Percentiles rank a stretch among this genome's conserved stretches.
Evolutionary conservation across 2,888 invertebrate species (phyloP).

Genomic region (Drosophila merina): DNA sequence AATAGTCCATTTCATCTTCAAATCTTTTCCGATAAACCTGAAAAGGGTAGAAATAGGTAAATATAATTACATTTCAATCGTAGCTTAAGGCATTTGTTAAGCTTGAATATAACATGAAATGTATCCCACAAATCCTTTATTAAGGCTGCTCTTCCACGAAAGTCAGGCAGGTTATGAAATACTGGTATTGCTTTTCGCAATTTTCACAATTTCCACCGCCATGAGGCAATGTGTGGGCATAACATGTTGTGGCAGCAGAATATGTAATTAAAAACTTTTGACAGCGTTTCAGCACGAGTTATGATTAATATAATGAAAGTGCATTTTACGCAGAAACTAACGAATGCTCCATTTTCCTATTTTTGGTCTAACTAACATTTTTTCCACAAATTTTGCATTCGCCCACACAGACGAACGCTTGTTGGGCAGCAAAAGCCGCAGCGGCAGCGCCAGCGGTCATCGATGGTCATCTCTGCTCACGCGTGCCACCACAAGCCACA

Average conservation of each 20-base stretch:
- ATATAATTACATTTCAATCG: too few relatives aligned
- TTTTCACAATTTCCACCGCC: neutral
- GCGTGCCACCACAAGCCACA: constrained; percentile 46
- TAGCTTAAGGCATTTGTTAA: too few relatives aligned
- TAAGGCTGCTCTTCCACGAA: neutral
- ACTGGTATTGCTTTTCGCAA: neutral
- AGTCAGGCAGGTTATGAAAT: constrained; percentile 1
- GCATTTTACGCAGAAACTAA: constrained; percentile 13
- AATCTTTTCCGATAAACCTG: neutral
- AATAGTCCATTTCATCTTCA: neutral
- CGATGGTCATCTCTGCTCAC: constrained; percentile 80
- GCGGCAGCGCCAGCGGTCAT: constrained; percentile 72
- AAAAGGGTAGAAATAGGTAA: neutral
- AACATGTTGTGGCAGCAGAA: constrained; percentile 25
- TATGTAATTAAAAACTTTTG: constrained; percentile 53
- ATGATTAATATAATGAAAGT: constrained; percentile 34
- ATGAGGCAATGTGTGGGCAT: neutral
- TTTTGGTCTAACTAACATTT: constrained; percentile 1
- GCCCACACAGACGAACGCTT: constrained; percentile 66
- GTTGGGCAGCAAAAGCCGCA: constrained; percentile 68
- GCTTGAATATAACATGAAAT: too few relatives aligned
- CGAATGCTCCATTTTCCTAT: neutral
- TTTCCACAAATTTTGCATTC: constrained; percentile 16
- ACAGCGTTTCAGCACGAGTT: constrained; percentile 47
- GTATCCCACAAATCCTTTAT: too few relatives aligned